Conservation (phyloP, 2,113 vertebrate species). For the Callipepla californica region DNA sequence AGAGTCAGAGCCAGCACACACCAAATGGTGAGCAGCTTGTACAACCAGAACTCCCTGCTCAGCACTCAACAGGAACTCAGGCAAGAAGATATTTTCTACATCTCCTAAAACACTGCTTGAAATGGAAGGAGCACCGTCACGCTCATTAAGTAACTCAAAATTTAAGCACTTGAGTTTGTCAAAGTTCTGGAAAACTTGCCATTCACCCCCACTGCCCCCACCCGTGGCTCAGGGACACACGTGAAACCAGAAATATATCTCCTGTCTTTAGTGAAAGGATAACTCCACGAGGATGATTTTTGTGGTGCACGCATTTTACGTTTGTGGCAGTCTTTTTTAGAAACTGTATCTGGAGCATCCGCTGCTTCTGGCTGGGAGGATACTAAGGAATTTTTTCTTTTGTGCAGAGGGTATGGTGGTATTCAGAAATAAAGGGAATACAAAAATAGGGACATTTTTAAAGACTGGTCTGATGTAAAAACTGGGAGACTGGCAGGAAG, state of each 20-base stretch:
- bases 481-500: neutral
- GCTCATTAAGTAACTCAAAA: neutral
- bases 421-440: neutral
- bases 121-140: neutral
- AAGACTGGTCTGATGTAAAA: neutral
- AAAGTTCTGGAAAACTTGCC: neutral
- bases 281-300: neutral
- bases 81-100: neutral
- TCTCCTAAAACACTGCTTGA: neutral
- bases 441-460: neutral
- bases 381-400: neutral
- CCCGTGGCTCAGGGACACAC: rapidly evolving
- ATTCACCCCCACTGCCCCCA: neutral
- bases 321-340: neutral
- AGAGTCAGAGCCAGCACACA: neutral
- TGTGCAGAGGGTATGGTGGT: neutral
- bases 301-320: neutral
- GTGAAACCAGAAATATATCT: neutral
- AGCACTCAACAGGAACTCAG: neutral
- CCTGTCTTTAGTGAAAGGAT: too few species aligned
- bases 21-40: neutral
- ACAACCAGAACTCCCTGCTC: neutral
- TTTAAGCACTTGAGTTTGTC: neutral
- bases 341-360: neutral
- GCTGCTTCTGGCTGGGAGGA: neutral